Evolutionary conservation across 2,113 vertebrate species (phyloP), one percentile per base, ranked within the genome.

Genomic region (Cyanistes caeruleus): DNA sequence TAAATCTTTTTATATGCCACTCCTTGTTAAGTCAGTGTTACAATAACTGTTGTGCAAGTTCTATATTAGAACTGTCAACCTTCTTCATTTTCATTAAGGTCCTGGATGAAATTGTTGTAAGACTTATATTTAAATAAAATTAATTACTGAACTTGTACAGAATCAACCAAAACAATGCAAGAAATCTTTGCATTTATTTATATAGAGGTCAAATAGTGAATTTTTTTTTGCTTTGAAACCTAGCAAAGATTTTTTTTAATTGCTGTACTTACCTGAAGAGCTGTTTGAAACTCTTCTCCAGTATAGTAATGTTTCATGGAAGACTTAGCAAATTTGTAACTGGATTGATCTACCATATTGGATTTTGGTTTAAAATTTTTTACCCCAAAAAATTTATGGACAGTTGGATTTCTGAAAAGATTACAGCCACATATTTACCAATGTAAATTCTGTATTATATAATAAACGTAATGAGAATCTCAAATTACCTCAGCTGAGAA

Each of bases 41-140:
- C 95, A 65, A 41, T 79, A 86, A 84, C 48, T 74, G 35, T 90
- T 92, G 44, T 90, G 59, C 52, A 90, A 86, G 95, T 97, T 97
- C 96, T 96, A 87, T 77, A 90, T 97, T 98, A 97, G 97, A 98
- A 96, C 96, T 96, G 68, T 72, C 87, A 80, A 43, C 55, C 53
- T 89, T 33, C 39, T 67, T 73, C 84, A 31, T 94, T 93, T 94
- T 94, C 92, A 84, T 90, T 92, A 85, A 80, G 87, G 53, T 60
- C 58, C 55, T 87, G 76, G 58, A 74, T 63, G 64, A 83, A 80
- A 87, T 65, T 62, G 49, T 79, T 86, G 24, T 78, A 81, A 91
- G 31, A 93, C 25, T 95, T 96, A 59, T 94, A 95, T 97, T 97
- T 97, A 94, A 95, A 94, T 96, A 96, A 93, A 96, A 65, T 49